Evolutionary conservation across 2,888 invertebrate species (phyloP).

Genomic region (Heliothis peltigera): DNA sequence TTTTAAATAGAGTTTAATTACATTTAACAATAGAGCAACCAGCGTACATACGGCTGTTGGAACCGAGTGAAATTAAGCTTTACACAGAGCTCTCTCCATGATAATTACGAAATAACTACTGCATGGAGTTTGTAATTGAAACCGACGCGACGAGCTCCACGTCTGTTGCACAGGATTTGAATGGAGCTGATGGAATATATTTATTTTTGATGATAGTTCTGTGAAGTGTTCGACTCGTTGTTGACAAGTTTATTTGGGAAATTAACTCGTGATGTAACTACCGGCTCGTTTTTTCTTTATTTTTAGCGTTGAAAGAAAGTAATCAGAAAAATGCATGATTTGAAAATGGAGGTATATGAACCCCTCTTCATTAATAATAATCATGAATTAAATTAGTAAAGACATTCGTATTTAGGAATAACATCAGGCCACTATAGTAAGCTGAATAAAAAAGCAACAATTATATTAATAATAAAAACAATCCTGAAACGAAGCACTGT

Average conservation of each 20-base stretch:
- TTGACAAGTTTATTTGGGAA: neutral
- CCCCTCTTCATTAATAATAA: too few relatives aligned
- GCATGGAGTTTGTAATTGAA: conserved; percentile 69
- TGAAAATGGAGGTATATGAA: too few relatives aligned
- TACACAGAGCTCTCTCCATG: conserved; percentile 59
- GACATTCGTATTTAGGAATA: too few relatives aligned
- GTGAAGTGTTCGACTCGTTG: neutral
- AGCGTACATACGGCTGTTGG: conserved; percentile 33
- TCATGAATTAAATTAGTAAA: too few relatives aligned
- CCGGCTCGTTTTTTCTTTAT: neutral
- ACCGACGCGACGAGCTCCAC: conserved; percentile 52
- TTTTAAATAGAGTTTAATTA: conserved; percentile 48
- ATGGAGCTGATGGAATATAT: conserved; percentile 29
- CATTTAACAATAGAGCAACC: conserved; percentile 51
- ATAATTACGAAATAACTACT: conserved; percentile 69
- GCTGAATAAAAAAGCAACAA: too few relatives aligned
- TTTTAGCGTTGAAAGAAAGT: too few relatives aligned
- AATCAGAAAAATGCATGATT: too few relatives aligned
- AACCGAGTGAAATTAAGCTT: conserved; percentile 58
- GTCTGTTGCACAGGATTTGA: conserved; percentile 37
- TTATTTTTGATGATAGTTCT: conserved; percentile 28
- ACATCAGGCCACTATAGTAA: too few relatives aligned
- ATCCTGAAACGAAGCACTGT: too few relatives aligned
- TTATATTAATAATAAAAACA: too few relatives aligned
- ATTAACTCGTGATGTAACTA: neutral